phyloP scores from a whole-genome alignment of 2,113 vertebrate genomes.

The Mirza zaza region DNA sequence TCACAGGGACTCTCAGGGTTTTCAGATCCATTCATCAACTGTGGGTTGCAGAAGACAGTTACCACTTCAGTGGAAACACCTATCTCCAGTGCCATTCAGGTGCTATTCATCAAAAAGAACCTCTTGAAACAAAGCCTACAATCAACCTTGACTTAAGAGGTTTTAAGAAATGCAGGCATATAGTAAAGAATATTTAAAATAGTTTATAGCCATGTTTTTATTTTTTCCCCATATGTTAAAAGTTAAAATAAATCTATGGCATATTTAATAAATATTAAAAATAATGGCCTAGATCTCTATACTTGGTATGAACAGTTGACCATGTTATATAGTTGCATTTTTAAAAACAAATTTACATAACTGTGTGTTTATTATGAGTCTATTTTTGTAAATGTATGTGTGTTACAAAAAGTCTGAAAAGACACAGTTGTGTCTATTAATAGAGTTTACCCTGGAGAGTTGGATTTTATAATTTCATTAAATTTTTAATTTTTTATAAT shows the following conservation, averaged over 20 bases:
- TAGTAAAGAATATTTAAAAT: not conserved
- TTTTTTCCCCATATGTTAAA: not conserved
- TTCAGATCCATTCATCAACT: conserved; percentile 11
- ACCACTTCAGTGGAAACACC: not conserved
- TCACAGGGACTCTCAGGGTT: not conserved
- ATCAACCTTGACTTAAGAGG: not conserved
- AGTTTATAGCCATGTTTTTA: not conserved
- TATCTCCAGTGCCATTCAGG: not conserved
- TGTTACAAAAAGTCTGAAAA: not conserved
- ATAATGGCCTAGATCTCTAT: not conserved
- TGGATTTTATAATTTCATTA: not conserved
- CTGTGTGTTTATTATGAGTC: not conserved
- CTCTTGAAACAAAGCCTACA: not conserved
- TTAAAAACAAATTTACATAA: not conserved
- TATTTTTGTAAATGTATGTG: not conserved
- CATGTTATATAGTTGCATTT: not conserved
- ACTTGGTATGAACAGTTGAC: not conserved
- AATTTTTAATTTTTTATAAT: not conserved
- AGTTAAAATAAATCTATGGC: not conserved
- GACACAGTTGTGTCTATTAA: not conserved
- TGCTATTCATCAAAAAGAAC: conserved; percentile 43
- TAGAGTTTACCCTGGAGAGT: not conserved
- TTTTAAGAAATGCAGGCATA: not conserved
- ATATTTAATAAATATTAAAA: not conserved
- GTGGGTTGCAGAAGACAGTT: not conserved